Conservation (phyloP, 1,140 invertebrate species). For the Acromyrmex heyeri region DNA sequence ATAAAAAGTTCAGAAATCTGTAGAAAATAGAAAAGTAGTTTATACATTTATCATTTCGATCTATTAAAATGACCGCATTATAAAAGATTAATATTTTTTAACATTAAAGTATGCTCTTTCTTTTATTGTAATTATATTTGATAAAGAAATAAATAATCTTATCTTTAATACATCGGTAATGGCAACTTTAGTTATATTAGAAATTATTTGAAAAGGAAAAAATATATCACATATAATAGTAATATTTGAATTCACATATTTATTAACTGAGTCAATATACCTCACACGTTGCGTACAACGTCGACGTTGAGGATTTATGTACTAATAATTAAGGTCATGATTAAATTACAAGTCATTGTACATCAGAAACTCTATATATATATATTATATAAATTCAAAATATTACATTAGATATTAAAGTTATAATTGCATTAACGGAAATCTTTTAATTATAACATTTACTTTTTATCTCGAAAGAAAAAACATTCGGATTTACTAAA, state of each 20-base stretch:
- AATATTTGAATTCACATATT: constrained; percentile 11
- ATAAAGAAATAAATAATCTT: background rate
- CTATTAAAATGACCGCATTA: background rate
- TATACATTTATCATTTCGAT: background rate
- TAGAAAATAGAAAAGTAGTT: background rate
- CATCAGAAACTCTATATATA: background rate
- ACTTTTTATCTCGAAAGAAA: background rate
- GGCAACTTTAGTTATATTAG: background rate
- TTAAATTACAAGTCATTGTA: constrained; percentile 7
- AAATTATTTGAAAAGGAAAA: background rate
- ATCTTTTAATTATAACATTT: background rate
- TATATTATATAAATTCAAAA: background rate
- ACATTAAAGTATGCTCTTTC: background rate
- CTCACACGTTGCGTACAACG: background rate
- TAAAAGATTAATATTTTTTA: background rate
- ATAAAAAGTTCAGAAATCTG: background rate
- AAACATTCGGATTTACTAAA: background rate
- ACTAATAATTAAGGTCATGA: constrained; percentile 30
- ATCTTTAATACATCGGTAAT: background rate
- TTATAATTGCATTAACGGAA: background rate
- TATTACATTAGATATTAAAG: background rate
- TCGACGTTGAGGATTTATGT: background rate
- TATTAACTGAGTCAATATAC: constrained; percentile 25
- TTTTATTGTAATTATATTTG: background rate
- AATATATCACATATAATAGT: background rate